These are phyloP conservation scores for Cataglyphis altisquamis DNA, from an alignment of 2,888 invertebrate genomes.

Conservation along the genomic window DNA sequence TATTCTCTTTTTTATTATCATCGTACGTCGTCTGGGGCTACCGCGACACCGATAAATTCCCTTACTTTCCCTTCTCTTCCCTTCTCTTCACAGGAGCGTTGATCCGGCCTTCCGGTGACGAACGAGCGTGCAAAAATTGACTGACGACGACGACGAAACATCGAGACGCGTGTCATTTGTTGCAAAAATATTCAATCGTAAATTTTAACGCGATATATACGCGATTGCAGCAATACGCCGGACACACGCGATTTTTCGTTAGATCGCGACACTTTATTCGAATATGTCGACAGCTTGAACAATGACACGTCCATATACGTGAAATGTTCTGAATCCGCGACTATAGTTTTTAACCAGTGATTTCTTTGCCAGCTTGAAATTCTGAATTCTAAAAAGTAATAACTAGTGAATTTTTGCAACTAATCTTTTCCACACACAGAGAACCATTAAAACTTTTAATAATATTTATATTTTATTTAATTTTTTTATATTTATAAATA, in stretches of 20 bases:
- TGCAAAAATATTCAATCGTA: conserved; percentile 48
- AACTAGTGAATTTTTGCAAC: not conserved
- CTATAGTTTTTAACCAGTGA: not conserved
- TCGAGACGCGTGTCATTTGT: conserved; percentile 37
- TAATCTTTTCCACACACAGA: not conserved
- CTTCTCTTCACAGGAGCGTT: conserved; percentile 50
- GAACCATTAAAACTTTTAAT: not conserved
- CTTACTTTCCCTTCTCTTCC: conserved; percentile 41
- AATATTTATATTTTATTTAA: not conserved
- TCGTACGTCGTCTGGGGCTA: conserved; percentile 1
- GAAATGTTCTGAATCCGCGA: not conserved
- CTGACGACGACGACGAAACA: conserved; percentile 34
- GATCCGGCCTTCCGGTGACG: conserved; percentile 48
- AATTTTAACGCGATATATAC: conserved; percentile 36
- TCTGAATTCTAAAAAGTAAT: not conserved
- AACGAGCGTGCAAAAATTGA: conserved; percentile 57
- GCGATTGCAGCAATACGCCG: not conserved
- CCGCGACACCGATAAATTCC: conserved; percentile 52
- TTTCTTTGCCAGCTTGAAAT: not conserved
- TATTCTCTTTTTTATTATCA: conserved; percentile 10
- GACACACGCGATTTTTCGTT: conserved; percentile 19
- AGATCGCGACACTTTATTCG: conserved; percentile 23
- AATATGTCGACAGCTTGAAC: not conserved
- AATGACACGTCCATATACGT: not conserved
- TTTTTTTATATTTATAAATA: not conserved